Base-by-base conservation (phyloP, 1,140 invertebrate genomes). In the Campoletis sonorensis region DNA sequence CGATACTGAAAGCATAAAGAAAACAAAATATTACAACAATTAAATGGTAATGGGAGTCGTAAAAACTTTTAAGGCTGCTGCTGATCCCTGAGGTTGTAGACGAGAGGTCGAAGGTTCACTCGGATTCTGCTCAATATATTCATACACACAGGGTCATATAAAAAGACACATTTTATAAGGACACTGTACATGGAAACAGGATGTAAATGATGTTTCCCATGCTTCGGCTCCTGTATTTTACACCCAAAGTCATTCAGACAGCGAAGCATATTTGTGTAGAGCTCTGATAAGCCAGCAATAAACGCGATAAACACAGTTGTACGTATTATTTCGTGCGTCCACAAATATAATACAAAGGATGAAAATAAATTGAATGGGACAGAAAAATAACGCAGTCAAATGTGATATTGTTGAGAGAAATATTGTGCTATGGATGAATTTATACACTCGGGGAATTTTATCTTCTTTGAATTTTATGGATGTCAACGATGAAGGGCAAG, bases 311-410 rank as follows among this genome's bases (percentile, higher is more conserved):
- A n/a, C n/a, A n/a, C 73, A 83, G 76, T 78, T 79, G 67, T 80
- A 54, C 1, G 8, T 8, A 54, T 54, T 8, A 21, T 54, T 11
- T n/a, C 51, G 51, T n/a, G n/a, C n/a, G 51, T 54, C 18, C n/a
- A 8, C 70, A 80, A 79, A 77, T 78, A 81, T 79, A 26, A 51
- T 40, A 83, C 72, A 58, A n/a, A 70, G 81, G 79, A 51, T 5
- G 10, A 76, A 81, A 51, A 33, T 30, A 58, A 45, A 23, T n/a
- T 45, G 23, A 26, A 30, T 45, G 16, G 67, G 26, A 78, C 51
- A 58, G 37, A 78, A 83, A 76, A 81, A 80, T 83, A 81, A 83
- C 79, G 75, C 75, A 70, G 79, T 75, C 67, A 73, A 49, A 71
- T 71, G 79, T n/a, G 30, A 40, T 76, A 45, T 58, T 23, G 58